Percentiles rank a stretch among this genome's conserved stretches.
These are phyloP conservation scores for Macroglossus sobrinus DNA, from an alignment of 2,113 vertebrate species.

Conservation along the genomic window DNA sequence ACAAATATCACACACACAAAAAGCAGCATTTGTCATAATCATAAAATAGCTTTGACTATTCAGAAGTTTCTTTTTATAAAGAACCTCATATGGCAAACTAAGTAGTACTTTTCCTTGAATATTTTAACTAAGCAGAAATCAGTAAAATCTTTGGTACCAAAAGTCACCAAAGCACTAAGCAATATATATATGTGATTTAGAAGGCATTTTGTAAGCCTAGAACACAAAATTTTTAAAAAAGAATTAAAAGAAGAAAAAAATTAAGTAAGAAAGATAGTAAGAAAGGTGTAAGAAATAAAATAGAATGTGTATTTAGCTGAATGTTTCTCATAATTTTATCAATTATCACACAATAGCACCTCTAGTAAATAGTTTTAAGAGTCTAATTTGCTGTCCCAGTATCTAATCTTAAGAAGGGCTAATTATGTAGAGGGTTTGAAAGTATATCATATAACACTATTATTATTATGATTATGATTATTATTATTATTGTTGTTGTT, in stretches of 20 bases:
- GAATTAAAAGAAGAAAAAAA: background rate
- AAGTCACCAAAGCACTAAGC: background rate
- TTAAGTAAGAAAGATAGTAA: background rate
- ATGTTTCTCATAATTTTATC: background rate
- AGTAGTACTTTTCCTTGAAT: background rate
- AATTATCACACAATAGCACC: background rate
- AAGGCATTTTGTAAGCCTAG: background rate
- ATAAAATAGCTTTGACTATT: background rate
- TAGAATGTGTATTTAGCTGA: background rate
- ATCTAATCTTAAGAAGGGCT: background rate
- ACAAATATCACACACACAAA: background rate
- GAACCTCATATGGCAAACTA: background rate
- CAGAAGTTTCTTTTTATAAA: background rate
- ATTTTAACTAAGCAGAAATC: conserved; percentile 11
- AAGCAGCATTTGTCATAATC: background rate
- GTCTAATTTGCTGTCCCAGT: background rate
- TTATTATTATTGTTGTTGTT: background rate
- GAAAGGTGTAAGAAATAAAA: background rate
- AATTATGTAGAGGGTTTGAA: background rate
- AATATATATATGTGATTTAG: background rate
- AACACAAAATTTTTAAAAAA: background rate
- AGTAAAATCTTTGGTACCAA: background rate
- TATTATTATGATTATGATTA: background rate
- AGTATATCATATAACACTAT: background rate
- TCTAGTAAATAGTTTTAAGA: background rate